These are phyloP conservation scores for Xestia sexstrigata DNA, from an alignment of 2,888 invertebrate genomes.

Conservation along the genomic window DNA sequence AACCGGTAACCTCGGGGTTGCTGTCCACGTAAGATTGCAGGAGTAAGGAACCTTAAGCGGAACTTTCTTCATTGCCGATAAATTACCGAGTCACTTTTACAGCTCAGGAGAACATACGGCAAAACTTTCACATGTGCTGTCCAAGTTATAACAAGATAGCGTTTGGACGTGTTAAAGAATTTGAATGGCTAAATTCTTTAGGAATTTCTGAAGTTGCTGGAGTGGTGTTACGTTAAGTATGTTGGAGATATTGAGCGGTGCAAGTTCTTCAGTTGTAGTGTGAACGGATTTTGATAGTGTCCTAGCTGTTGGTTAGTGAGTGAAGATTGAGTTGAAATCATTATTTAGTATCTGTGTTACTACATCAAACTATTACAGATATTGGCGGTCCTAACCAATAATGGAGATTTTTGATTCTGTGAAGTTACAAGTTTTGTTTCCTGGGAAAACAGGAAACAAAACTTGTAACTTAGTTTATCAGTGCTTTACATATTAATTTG, in stretches of 20 bases:
- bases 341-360: background rate
- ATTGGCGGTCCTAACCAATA: background rate
- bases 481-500: background rate
- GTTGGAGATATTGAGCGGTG: constrained; percentile 32
- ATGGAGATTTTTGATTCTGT: background rate
- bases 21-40: constrained; percentile 83
- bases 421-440: too few relatives aligned
- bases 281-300: constrained; percentile 7
- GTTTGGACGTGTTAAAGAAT: constrained; percentile 63
- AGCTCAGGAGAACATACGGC: constrained; percentile 86
- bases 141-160: constrained; percentile 69
- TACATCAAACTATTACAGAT: too few relatives aligned
- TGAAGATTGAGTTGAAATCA: background rate
- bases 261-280: constrained; percentile 9
- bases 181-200: constrained; percentile 50
- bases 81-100: constrained; percentile 89
- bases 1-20: constrained; percentile 62
- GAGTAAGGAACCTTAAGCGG: constrained; percentile 73
- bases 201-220: constrained; percentile 31
- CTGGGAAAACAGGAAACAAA: too few relatives aligned
- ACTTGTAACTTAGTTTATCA: background rate
- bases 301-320: background rate
- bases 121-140: constrained; percentile 76
- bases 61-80: constrained; percentile 87
- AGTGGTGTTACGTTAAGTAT: constrained; percentile 40